phyloP scores from a whole-genome alignment of 2,113 vertebrate genomes.

The Callionymus lyra region DNA sequence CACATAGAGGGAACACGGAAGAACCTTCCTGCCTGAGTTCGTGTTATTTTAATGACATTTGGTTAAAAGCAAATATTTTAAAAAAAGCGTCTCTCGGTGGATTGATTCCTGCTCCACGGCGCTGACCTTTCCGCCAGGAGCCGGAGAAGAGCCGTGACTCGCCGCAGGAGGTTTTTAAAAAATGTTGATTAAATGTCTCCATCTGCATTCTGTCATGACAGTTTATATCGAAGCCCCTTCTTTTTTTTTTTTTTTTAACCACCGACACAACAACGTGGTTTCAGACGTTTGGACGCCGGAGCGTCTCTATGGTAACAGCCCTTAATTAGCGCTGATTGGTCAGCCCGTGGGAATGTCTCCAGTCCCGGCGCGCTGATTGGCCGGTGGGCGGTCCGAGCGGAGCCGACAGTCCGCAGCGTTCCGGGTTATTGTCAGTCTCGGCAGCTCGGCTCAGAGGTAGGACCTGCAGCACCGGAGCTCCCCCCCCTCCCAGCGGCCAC shows the following conservation, averaged over 20 bases:
- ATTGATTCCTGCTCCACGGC: too few species aligned
- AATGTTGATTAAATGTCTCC: conserved; percentile 34
- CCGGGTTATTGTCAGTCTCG: conserved; percentile 75
- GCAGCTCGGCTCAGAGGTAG: conserved; percentile 63
- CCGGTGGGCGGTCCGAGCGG: conserved; percentile 63
- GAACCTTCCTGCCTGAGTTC: too few species aligned
- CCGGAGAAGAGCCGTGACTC: too few species aligned
- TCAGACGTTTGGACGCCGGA: conserved; percentile 68
- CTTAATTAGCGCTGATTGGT: conserved; percentile 67
- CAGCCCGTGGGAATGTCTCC: conserved; percentile 69
- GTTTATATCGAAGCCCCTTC: conserved; percentile 28
- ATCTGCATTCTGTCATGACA: conserved; percentile 27
- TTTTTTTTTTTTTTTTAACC: conserved; percentile 25
- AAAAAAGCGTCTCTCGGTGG: too few species aligned
- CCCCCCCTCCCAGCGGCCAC: conserved; percentile 33
- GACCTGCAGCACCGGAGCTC: conserved; percentile 55
- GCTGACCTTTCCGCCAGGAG: too few species aligned
- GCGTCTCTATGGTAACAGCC: conserved; percentile 72
- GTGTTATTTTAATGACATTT: too few species aligned
- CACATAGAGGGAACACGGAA: too few species aligned
- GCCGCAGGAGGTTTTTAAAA: neutral
- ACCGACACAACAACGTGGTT: conserved; percentile 61
- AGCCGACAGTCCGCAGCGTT: conserved; percentile 67
- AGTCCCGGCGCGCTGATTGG: conserved; percentile 63
- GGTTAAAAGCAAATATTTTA: too few species aligned